Base-by-base conservation (phyloP, 2,888 invertebrate species). In the Tricholauxania praeusta region DNA sequence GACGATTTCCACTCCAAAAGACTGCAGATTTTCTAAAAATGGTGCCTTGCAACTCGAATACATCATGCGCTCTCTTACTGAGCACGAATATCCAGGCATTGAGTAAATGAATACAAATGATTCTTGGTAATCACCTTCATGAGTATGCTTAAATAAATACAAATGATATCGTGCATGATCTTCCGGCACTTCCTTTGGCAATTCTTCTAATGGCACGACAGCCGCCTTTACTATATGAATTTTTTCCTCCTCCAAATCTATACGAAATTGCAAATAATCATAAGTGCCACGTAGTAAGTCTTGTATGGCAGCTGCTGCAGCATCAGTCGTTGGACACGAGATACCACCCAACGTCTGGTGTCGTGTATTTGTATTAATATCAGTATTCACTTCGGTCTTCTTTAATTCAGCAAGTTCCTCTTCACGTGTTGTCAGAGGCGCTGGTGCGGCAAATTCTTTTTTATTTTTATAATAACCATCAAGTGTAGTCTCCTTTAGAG, bases 21-120 rank as follows among this genome's bases (percentile, higher is more conserved):
- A 91, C 81, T 94, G 92, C 75, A 98, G 92, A 19, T 92, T 91
- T 77, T 95, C 94, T 70, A 97, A 89, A 77, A 99, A 92, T 19
- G 97, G 96, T 75, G 93, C 95, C 88, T 98, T 99, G 88, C 98
- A 98, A 82, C 98, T 98, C 0, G 99, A 98, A 88, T 99, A 99
- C 85, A 99, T 89, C 99, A 99, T 99, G 79, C 98, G 90, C 86
- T 99, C 99, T 84, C 97, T 98, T 80, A 99, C 96, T 76, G 97
- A 93, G 87, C 97, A 97, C 76, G 90, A 93, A 87, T 97, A 98
- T 6, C 98, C 98, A 5, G 99, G 99, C 95, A 99, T 97, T 12
- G 98, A 97, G 89, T 99, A 99, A 83, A 99, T 95, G 88, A 99
- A 99, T 75, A 99, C 93, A 87, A 92, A 91, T 82, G 93, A 94